Evolutionary conservation across 1,140 invertebrate genomes (phyloP).

Genomic region (Pseudobourletiella spinata): DNA sequence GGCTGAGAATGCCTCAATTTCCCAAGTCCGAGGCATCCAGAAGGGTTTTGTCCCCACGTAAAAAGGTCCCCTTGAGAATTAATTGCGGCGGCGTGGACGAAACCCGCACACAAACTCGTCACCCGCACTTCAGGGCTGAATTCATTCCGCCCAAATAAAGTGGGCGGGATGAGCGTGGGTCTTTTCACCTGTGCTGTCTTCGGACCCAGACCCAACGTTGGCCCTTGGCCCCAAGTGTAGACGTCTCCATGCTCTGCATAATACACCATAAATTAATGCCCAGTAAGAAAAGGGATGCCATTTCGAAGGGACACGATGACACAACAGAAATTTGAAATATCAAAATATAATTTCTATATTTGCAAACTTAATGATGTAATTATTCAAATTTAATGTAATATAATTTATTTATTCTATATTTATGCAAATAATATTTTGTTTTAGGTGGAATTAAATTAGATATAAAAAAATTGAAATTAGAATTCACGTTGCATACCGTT

Average conservation of each 20-base stretch:
- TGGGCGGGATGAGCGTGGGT: constrained; percentile 63
- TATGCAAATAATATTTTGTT: neutral
- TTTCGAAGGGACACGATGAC: no score
- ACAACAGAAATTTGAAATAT: no score
- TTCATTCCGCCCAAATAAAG: constrained; percentile 75
- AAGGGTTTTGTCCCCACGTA: constrained; percentile 80
- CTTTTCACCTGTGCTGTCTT: constrained; percentile 52
- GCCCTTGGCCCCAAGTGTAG: constrained; percentile 85
- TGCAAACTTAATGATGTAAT: constrained; percentile 22
- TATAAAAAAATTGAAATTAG: neutral
- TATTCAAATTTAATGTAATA: constrained; percentile 12
- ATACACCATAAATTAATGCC: constrained; percentile 35
- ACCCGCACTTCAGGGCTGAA: constrained; percentile 62
- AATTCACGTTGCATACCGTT: constrained; percentile 54
- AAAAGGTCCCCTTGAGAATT: constrained; percentile 72
- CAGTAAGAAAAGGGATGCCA: constrained; percentile 23
- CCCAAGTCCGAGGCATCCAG: constrained; percentile 72
- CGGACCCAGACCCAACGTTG: constrained; percentile 75
- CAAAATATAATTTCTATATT: no score
- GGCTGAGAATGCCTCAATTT: constrained; percentile 59
- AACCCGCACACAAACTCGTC: constrained; percentile 57
- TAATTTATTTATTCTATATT: neutral
- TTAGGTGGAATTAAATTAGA: constrained; percentile 1
- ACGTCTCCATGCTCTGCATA: constrained; percentile 68
- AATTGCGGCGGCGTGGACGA: constrained; percentile 69